A percentile compares a stretch with the other conserved stretches of the same genome.
These are phyloP conservation scores for Plestiodon gilberti DNA, from an alignment of 2,113 vertebrate genomes.

Conservation along the genomic window DNA sequence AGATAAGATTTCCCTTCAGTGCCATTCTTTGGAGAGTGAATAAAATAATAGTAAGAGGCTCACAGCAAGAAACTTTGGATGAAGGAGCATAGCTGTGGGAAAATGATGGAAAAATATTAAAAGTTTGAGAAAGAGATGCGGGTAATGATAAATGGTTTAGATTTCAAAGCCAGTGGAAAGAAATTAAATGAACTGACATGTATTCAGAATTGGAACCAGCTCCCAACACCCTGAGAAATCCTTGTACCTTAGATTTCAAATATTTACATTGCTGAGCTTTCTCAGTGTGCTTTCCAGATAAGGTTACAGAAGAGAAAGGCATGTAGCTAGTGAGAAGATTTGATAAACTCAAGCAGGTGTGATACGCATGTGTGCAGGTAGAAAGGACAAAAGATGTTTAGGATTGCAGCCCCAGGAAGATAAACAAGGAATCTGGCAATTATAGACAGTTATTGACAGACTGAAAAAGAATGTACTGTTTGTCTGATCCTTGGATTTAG, in stretches of 20 bases:
- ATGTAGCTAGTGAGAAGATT: not conserved
- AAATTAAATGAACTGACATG: conserved; percentile 48
- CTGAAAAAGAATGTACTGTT: not conserved
- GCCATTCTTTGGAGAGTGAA: conserved; percentile 12
- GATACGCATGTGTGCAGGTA: not conserved
- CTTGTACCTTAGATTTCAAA: conserved; percentile 62
- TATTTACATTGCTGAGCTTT: conserved; percentile 65
- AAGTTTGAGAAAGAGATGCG: conserved; percentile 36
- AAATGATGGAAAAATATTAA: not conserved
- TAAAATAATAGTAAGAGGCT: not conserved
- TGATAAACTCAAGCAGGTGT: not conserved
- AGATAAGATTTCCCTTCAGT: not conserved
- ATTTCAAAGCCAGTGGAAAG: conserved; percentile 61
- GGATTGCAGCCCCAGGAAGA: not conserved
- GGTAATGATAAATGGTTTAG: conserved; percentile 8
- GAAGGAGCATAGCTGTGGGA: not conserved
- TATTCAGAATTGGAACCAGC: conserved; percentile 53
- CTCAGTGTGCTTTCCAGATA: conserved; percentile 58
- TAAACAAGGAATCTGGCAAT: not conserved
- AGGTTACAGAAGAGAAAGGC: conserved; percentile 37
- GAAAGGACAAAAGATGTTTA: not conserved
- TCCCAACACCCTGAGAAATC: conserved; percentile 55
- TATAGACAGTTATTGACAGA: not conserved
- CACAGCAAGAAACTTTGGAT: not conserved
- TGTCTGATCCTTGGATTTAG: no score